Base-by-base conservation (phyloP, 2,888 invertebrate species). In the Protophormia terraenovae region DNA sequence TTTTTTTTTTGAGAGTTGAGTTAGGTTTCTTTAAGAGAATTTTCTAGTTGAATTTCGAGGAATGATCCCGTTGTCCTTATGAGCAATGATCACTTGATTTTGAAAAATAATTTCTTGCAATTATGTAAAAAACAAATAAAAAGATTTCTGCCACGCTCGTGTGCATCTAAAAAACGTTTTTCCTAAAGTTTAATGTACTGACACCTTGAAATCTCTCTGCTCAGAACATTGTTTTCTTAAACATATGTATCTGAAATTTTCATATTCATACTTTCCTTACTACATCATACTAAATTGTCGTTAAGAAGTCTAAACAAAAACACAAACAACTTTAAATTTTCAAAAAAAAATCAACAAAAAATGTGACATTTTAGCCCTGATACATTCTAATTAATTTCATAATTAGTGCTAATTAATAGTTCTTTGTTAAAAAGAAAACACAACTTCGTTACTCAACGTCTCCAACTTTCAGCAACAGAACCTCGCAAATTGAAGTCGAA, bases 371-470 rank as follows among this genome's bases (percentile, higher is more conserved):
- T 32, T 81, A 73, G 55, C 84, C 77, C 81, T 81, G 84, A 81
- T 81, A 81, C 75, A 80, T 80, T 84, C 75, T 67, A 75, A 85
- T 85, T 78, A 64, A 50, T 50, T 12, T 71, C 62, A 60, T 85
- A 85, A 85, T 75, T 78, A 45, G 66, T 75, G 75, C 64, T 85
- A 85, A 85, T 85, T 85, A 85, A 85, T 78, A 82, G 82, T 64
- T 66, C 80, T 73, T 80, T 67, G 69, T 78, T 73, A 50, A 80
- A 38, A n/a, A n/a, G n/a, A n/a, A 53, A 72, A 27, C 6, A 58
- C 50, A 35, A 50, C 19, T 27, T 5, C 58, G 24, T 38, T n/a
- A 6, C 62, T 27, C 62, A 29, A n/a, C 14, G 47, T 19, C 19
- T 27, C 1, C 41, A 22, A 45, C 16, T n/a, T 45, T 12, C 2